phyloP scores from a whole-genome alignment of 2,113 vertebrate genomes.

The Ifrita kowaldi region DNA sequence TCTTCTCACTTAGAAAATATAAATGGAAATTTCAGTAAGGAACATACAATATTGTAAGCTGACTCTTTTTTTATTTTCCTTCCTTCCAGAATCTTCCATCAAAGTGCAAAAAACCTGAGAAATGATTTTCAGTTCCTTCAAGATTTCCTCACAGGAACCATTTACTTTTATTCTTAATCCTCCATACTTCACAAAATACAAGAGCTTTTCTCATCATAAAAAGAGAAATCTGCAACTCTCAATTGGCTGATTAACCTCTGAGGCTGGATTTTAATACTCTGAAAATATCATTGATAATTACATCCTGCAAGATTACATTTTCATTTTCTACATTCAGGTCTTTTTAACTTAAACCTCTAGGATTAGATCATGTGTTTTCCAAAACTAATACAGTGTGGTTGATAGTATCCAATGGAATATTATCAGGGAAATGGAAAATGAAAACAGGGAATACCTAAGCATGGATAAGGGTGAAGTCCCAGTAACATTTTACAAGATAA shows the following conservation, averaged over 20 bases:
- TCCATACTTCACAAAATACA: not conserved
- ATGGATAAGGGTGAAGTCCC: not conserved
- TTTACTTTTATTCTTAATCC: not conserved
- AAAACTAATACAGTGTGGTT: not conserved
- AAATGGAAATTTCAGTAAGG: not conserved
- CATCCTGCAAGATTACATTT: not conserved
- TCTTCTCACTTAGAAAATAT: not conserved
- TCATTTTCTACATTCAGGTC: not conserved
- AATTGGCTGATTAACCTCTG: not conserved
- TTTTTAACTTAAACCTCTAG: not conserved
- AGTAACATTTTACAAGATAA: not conserved
- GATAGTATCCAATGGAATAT: not conserved
- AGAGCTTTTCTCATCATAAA: not conserved
- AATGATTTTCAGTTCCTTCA: not conserved
- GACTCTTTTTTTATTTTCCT: not conserved
- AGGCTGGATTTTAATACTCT: not conserved
- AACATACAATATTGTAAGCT: not conserved
- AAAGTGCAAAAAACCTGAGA: not conserved
- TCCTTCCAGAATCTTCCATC: not conserved
- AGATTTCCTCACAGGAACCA: not conserved
- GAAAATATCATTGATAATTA: not conserved
- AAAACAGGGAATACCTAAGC: not conserved
- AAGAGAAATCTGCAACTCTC: not conserved
- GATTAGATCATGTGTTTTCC: not conserved
- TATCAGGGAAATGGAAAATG: not conserved